These are phyloP conservation scores for Diachrysia chrysitis DNA, from an alignment of 2,888 invertebrate species.

Conservation along the genomic window DNA sequence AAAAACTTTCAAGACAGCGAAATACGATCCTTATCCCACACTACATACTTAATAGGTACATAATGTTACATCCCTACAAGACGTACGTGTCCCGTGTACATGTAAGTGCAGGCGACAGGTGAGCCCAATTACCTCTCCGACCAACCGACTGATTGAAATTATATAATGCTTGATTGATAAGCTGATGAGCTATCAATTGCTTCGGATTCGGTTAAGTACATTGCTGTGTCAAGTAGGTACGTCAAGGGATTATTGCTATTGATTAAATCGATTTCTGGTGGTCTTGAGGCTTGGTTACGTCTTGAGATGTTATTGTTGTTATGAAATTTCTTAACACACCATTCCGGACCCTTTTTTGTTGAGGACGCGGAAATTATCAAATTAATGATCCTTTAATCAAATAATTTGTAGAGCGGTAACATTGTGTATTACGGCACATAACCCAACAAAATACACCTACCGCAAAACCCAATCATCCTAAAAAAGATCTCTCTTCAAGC, in stretches of 20 bases:
- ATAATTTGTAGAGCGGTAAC: too few species aligned
- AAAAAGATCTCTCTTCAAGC: constrained; percentile 1
- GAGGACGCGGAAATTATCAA: too few species aligned
- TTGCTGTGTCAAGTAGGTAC: constrained; percentile 6
- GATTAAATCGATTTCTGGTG: constrained; percentile 9
- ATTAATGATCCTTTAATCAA: too few species aligned
- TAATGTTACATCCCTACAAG: constrained; percentile 6
- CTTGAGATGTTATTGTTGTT: not conserved
- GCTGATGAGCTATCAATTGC: constrained; percentile 63
- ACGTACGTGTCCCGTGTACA: constrained; percentile 12
- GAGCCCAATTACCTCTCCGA: constrained; percentile 68
- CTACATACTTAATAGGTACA: constrained; percentile 11
- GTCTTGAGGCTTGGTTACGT: not conserved
- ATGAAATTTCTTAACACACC: too few species aligned
- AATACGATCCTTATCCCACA: not conserved
- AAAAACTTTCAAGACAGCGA: too few species aligned
- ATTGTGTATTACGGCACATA: too few species aligned
- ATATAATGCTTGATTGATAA: constrained; percentile 69
- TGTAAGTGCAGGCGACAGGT: constrained; percentile 57
- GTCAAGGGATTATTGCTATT: constrained; percentile 20
- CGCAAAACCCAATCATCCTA: not conserved
- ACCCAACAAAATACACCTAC: not conserved
- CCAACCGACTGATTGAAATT: constrained; percentile 77
- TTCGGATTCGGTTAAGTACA: constrained; percentile 31
- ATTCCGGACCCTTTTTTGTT: too few species aligned